Evolutionary conservation across 35 echinoderm and acorn worm genomes (phyloP).

Genomic region (Nesometra sesokonis): DNA sequence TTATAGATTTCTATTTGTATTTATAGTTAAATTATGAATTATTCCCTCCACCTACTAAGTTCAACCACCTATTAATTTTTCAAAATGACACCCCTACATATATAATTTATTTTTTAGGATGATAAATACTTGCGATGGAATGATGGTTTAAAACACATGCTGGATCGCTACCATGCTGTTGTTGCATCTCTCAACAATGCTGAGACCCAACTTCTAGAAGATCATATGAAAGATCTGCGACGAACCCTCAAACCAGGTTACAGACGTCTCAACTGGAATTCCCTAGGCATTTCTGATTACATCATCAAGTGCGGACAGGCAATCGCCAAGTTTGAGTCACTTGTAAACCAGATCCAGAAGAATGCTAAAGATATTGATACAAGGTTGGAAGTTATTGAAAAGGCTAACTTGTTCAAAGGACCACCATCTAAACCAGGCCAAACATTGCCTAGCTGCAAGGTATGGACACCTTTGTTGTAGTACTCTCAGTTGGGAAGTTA

Average conservation of each 20-base stretch:
- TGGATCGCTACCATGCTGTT: slow-evolving; percentile 62
- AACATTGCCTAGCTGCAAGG: slow-evolving; percentile 77
- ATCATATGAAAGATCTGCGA: slow-evolving; percentile 74
- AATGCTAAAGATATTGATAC: slow-evolving; percentile 96
- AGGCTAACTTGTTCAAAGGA: slow-evolving; percentile 81
- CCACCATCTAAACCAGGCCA: slow-evolving; percentile 52
- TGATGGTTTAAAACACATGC: slow-evolving; percentile 93
- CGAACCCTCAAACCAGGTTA: slow-evolving; percentile 86
- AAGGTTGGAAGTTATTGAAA: slow-evolving; percentile 56
- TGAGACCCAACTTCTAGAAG: slow-evolving; percentile 85
- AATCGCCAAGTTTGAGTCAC: slow-evolving; percentile 93
- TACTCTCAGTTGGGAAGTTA: too few relatives aligned
- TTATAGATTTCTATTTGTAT: too few relatives aligned
- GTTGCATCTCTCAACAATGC: slow-evolving; percentile 63
- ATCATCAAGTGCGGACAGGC: slow-evolving; percentile 91
- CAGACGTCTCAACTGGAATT: slow-evolving; percentile 99
- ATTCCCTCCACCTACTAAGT: background rate
- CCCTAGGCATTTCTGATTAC: slow-evolving; percentile 81
- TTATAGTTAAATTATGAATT: background rate
- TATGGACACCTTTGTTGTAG: background rate
- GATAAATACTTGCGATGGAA: slow-evolving; percentile 94
- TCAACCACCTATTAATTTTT: background rate
- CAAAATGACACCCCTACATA: too few relatives aligned
- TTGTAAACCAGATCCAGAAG: slow-evolving; percentile 98
- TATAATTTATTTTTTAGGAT: slow-evolving; percentile 46